Base-by-base conservation (phyloP, 2,797 vertebrate genomes). In the Trichosurus vulpecula region DNA sequence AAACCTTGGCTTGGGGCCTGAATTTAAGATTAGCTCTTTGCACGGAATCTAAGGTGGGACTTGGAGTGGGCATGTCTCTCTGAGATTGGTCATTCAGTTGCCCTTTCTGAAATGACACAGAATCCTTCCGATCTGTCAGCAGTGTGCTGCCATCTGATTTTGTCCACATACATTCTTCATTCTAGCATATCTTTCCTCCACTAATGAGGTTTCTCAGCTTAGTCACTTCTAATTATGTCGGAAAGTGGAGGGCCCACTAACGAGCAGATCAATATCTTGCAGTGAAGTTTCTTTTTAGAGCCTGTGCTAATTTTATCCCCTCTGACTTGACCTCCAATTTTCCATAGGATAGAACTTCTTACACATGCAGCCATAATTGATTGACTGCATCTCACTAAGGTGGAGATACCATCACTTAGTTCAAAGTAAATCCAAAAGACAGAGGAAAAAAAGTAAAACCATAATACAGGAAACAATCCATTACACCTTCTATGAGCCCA, bases 231-330 rank as follows among this genome's bases (percentile, higher is more conserved):
- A 97, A 97, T 95, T 94, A 97, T 81, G 61, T 95, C 61, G 97
- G 91, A 96, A 97, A 97, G 57, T 92, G 91, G 57, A 96, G 95
- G 90, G 51, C 91, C 87, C 91, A 92, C 92, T 94, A 96, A 97
- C 94, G 97, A 97, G 92, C 10, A 95, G 94, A 98, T 97, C 97
- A 94, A 97, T 97, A 96, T 91, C 91, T 96, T 93, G 91, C 94
- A 97, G 96, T 98, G 97, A 94, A 94, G 91, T 95, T 92, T 96
- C 54, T 97, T 92, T 92, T 57, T 93, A 90, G 52, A 97, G 55
- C 54, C 41, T 94, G n/a, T 97, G 96, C 94, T 96, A 97, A 97
- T 96, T 97, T 97, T 97, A 95, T 91, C 91, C 94, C 53, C 92
- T 96, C 81, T 96, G 87, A 52, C 91, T 51, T 95, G 95, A 96